These are phyloP conservation scores for Zenarchopterus dispar DNA, from an alignment of 2,797 vertebrate genomes.

Conservation along the genomic window DNA sequence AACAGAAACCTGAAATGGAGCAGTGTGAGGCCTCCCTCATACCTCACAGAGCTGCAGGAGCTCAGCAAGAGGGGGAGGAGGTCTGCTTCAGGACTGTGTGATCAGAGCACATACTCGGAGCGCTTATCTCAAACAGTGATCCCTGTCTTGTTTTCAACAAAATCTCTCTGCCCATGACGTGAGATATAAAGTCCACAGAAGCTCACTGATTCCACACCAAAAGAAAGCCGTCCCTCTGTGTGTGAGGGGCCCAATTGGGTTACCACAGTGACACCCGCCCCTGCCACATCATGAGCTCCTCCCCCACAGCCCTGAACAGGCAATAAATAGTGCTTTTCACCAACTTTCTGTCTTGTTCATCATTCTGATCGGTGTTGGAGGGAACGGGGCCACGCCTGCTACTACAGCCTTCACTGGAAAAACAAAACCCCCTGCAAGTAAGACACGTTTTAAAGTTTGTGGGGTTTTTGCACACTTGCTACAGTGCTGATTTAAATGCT, in stretches of 20 bases:
- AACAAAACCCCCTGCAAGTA: constrained; percentile 57
- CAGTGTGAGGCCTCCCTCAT: constrained; percentile 21
- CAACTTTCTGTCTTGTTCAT: constrained; percentile 31
- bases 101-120: background rate
- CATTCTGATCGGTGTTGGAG: constrained; percentile 10
- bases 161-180: background rate
- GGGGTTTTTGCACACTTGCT: rapidly evolving
- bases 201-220: background rate
- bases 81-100: background rate
- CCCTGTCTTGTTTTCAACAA: constrained; percentile 9
- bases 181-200: constrained; percentile 48
- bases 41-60: constrained; percentile 1
- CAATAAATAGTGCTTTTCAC: constrained; percentile 67
- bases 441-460: constrained; percentile 27
- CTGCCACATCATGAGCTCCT: constrained; percentile 57
- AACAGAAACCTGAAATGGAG: constrained; percentile 50
- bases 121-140: constrained; percentile 28
- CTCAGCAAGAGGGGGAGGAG: background rate
- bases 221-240: constrained; percentile 45
- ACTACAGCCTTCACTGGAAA: constrained; percentile 25
- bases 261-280: constrained; percentile 62
- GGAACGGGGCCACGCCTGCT: background rate
- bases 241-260: constrained; percentile 65
- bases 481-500: too few species aligned
- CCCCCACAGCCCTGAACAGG: constrained; percentile 11